phyloP scores from a whole-genome alignment of 2,888 invertebrate genomes.

The Troides aeacus region DNA sequence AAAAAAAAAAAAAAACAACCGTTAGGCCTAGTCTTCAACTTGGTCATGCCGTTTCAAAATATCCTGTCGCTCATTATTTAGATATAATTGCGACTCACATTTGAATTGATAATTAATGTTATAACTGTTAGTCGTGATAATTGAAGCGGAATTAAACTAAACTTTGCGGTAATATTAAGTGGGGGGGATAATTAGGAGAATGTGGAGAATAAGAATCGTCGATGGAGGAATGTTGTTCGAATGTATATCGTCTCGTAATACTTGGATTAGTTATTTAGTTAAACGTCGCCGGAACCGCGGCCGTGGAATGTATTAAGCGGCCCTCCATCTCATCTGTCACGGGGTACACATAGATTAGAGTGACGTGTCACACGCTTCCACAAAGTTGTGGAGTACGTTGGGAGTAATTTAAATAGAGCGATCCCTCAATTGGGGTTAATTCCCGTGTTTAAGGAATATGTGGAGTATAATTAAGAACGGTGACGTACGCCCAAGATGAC shows the following conservation, averaged over 20 bases:
- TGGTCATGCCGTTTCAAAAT: not conserved
- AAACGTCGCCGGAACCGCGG: not conserved
- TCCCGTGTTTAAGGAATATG: conserved; percentile 78
- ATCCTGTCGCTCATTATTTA: not conserved
- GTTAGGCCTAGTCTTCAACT: not conserved
- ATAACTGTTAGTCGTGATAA: not conserved
- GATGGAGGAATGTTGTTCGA: not conserved
- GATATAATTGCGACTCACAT: not conserved
- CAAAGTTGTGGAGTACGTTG: conserved; percentile 75
- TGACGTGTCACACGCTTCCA: conserved; percentile 76
- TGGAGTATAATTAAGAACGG: conserved; percentile 70
- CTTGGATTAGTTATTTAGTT: conserved; percentile 20
- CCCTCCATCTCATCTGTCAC: conserved; percentile 36
- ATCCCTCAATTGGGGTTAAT: conserved; percentile 80
- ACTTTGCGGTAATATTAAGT: too few species aligned
- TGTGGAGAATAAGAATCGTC: too few species aligned
- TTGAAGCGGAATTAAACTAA: not conserved
- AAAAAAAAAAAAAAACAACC: not conserved
- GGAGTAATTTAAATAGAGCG: conserved; percentile 78
- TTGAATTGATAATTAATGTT: not conserved
- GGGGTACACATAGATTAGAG: conserved; percentile 58
- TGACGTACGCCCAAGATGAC: conserved; percentile 44
- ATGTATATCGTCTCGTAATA: conserved; percentile 8
- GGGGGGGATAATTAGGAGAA: too few species aligned
- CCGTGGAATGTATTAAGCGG: conserved; percentile 18